Evolutionary conservation across 92 coral and sea anemone species (phyloP).

Genomic region (Parazoanthus darwini): DNA sequence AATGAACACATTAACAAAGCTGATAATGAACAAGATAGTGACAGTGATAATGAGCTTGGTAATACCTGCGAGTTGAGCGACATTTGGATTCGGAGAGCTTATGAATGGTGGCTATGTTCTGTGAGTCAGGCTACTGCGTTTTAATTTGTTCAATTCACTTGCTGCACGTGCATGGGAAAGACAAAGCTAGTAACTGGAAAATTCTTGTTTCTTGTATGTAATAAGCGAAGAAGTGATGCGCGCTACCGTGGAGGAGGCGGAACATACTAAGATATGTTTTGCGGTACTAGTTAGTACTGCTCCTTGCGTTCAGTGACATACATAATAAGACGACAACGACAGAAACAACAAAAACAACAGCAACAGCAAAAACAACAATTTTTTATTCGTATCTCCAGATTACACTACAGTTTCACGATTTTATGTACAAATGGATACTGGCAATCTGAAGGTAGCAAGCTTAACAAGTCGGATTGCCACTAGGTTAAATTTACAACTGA

Average conservation of each 20-base stretch:
- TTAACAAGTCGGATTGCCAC: too few species aligned
- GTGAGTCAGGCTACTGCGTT: slow-evolving; percentile 14
- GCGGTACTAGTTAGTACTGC: background rate
- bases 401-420: too few species aligned
- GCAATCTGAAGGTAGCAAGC: too few species aligned
- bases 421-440: too few species aligned
- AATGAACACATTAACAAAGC: background rate
- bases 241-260: background rate
- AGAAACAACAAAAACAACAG: too few species aligned
- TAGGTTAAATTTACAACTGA: too few species aligned
- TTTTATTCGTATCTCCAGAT: too few species aligned
- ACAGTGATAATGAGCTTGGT: background rate
- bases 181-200: background rate
- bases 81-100: slow-evolving; percentile 23
- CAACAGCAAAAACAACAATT: too few species aligned
- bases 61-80: slow-evolving; percentile 7
- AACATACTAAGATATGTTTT: background rate
- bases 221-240: background rate
- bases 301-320: too few species aligned
- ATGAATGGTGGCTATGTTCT: slow-evolving; percentile 22
- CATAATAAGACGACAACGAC: too few species aligned
- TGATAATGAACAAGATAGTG: slow-evolving; percentile 18
- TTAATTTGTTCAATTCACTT: background rate
- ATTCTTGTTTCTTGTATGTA: background rate
- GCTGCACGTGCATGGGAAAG: background rate